Evolutionary conservation across 2,888 invertebrate genomes (phyloP), one percentile per base, ranked within the genome.

Genomic region (Drosophila barbarae): DNA sequence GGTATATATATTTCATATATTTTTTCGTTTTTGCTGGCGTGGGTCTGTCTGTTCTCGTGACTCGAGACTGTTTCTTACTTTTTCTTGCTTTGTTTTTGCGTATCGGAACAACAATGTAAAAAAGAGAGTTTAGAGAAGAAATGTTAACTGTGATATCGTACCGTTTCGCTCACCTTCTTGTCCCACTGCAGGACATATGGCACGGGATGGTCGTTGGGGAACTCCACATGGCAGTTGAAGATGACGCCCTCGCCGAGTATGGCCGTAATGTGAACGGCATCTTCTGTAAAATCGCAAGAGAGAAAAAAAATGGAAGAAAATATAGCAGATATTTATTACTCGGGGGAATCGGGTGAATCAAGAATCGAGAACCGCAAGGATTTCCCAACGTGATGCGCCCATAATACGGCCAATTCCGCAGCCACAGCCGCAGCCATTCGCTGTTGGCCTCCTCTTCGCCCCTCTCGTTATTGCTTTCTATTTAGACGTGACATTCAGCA

Each of bases 181-280:
- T 96, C 96, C 98, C 98, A 98, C 93, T 97, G 97, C 91, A 98
- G 94, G 92, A 98, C 97, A 92, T 97, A 97, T 91, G 97, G 96
- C 92, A 97, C 96, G 89, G 96, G 95, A 91, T 96, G 94, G 91
- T 96, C 95, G 91, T 96, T 95, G 90, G 97, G 96, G 91, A 97
- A 98, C 91, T 97, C 96, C 91, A 98, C 96, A 92, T 96, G 96
- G 92, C 98, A 98, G 92, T 97, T 97, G 93, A 98, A 96, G 90
- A 98, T 95, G 91, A 98, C 97, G 90, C 96, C 96, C 92, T 98
- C 97, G 90, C 98, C 98, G 89, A 98, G 93, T 91, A 97, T 97
- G 87, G 98, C 97, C 90, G 98, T 97, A 92, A 98, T 97, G 92
- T 96, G 96, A 90, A 96, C 95, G 89, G 96, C 96, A 94, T 96